Percentiles rank a stretch among this genome's conserved stretches.
Evolutionary conservation across 2,113 vertebrate genomes (phyloP).

Genomic region (Danio rerio): GRCz12tu NC_133184.1:54788001-54788500

Average conservation of each 20-base stretch:
- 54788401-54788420: background rate
- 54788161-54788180: no score
- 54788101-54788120: no score
- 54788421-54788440: constrained; percentile 7
- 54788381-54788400: constrained; percentile 34
- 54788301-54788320: constrained; percentile 1
- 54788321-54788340: background rate
- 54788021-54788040: no score
- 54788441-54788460: background rate
- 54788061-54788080: no score
- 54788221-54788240: background rate
- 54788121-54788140: no score
- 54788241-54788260: constrained; percentile 18
- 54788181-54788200: no score
- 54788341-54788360: constrained; percentile 2
- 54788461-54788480: background rate
- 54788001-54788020: no score
- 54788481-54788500: background rate
- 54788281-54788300: background rate
- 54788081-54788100: no score
- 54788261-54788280: background rate
- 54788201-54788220: background rate
- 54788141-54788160: no score
- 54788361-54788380: constrained; percentile 33
- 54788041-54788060: no score